phyloP scores from a whole-genome alignment of 2,797 vertebrate species.

The Octomys mimax region DNA sequence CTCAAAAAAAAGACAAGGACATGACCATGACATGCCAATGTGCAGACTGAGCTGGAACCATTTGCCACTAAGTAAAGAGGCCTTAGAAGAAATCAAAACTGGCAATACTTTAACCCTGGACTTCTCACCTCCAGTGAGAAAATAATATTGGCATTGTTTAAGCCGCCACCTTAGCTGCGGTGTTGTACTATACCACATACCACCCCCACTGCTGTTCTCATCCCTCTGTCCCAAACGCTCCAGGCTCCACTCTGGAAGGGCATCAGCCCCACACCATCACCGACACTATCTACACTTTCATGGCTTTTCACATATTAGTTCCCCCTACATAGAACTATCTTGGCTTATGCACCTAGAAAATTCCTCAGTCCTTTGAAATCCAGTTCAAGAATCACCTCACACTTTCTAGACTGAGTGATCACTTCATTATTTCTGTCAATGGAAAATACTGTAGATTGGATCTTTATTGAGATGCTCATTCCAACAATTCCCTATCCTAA shows the following conservation, averaged over 20 bases:
- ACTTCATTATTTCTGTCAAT: not conserved
- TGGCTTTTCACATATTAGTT: not conserved
- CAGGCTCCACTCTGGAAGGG: not conserved
- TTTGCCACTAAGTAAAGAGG: not conserved
- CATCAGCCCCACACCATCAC: not conserved
- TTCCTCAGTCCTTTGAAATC: not conserved
- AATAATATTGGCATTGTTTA: not conserved
- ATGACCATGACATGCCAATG: not conserved
- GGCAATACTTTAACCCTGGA: not conserved
- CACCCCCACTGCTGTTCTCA: not conserved
- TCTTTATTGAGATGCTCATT: not conserved
- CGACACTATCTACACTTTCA: not conserved
- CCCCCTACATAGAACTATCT: not conserved
- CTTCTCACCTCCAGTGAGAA: not conserved
- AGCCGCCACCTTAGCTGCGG: not conserved
- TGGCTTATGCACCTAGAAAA: not conserved
- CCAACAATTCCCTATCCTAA: not conserved
- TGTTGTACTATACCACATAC: not conserved
- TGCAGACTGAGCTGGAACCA: not conserved
- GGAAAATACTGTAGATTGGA: not conserved
- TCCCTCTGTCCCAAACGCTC: not conserved
- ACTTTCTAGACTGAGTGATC: not conserved
- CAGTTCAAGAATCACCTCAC: not conserved
- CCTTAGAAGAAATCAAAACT: not conserved
- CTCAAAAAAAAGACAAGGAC: not conserved